phyloP scores from a whole-genome alignment of 1,140 invertebrate species.

The Mesaphorura yosii region DNA sequence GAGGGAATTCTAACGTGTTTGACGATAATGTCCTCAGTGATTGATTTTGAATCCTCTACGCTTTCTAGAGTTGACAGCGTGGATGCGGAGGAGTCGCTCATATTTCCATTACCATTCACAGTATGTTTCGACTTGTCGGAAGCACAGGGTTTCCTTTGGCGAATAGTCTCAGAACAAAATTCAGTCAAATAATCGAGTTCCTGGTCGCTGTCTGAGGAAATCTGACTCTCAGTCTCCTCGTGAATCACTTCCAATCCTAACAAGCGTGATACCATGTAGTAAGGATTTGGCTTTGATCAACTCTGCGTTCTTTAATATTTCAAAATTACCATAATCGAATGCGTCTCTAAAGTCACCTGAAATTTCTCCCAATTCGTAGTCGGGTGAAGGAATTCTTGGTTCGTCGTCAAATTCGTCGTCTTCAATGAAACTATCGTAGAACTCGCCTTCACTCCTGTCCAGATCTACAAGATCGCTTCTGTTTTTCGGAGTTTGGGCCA shows the following conservation, averaged over 20 bases:
- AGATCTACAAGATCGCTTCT: slow-evolving; percentile 14
- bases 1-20: slow-evolving; percentile 29
- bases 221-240: slow-evolving; percentile 31
- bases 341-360: no score
- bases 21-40: slow-evolving; percentile 18
- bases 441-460: slow-evolving; percentile 20
- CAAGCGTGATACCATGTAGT: not conserved
- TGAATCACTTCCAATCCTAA: slow-evolving; percentile 30
- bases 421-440: slow-evolving; percentile 11
- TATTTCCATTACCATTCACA: not conserved
- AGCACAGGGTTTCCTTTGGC: slow-evolving; percentile 6
- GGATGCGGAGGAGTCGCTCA: no score
- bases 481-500: slow-evolving; percentile 24
- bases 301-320: no score
- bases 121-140: not conserved
- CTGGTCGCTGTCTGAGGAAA: slow-evolving; percentile 28
- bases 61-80: not conserved
- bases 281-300: not conserved
- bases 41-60: slow-evolving; percentile 4
- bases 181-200: slow-evolving; percentile 23
- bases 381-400: slow-evolving; percentile 5
- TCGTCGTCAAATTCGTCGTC: slow-evolving; percentile 9
- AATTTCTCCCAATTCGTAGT: slow-evolving; percentile 14
- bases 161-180: slow-evolving; percentile 24
- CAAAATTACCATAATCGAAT: no score